A percentile compares a stretch with the other conserved stretches of the same genome.
These are phyloP conservation scores for Operophtera brumata DNA, from an alignment of 2,888 invertebrate species.

Conservation along the genomic window DNA sequence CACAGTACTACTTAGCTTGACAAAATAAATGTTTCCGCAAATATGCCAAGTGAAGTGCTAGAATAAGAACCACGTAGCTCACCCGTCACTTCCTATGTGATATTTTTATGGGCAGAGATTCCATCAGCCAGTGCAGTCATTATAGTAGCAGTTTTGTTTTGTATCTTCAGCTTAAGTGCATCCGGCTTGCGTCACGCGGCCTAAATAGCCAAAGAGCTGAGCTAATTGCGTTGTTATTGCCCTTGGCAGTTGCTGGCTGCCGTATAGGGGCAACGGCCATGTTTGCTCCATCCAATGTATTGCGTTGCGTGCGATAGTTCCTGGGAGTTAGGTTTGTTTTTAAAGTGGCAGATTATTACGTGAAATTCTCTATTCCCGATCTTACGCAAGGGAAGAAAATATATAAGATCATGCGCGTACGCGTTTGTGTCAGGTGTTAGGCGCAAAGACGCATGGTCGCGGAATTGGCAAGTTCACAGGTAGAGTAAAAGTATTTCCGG, in stretches of 20 bases:
- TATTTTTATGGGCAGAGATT: no score
- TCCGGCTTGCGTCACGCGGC: conserved; percentile 14
- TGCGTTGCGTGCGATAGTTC: neutral
- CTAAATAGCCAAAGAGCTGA: conserved; percentile 4
- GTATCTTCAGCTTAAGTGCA: neutral
- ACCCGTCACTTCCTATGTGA: no score
- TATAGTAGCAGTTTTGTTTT: no score
- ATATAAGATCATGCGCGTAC: conserved; percentile 6
- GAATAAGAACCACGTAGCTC: no score
- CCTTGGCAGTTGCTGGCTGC: conserved; percentile 2
- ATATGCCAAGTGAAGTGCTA: no score
- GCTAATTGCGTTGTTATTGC: conserved; percentile 4
- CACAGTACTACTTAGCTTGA: no score
- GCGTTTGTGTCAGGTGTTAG: conserved; percentile 14
- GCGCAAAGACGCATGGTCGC: conserved; percentile 28
- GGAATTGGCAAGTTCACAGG: conserved; percentile 38
- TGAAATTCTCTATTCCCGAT: neutral
- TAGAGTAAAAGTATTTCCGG: conserved; percentile 36
- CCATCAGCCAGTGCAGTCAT: no score
- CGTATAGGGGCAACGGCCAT: conserved; percentile 24
- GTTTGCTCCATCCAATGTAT: neutral
- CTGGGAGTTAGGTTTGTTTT: no score
- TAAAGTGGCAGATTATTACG: no score
- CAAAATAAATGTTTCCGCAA: no score
- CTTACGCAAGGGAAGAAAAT: neutral